A percentile compares a stretch with the other conserved stretches of the same genome.
phyloP scores from a whole-genome alignment of 2,888 invertebrate genomes.

The Tromatobia lineatoria region DNA sequence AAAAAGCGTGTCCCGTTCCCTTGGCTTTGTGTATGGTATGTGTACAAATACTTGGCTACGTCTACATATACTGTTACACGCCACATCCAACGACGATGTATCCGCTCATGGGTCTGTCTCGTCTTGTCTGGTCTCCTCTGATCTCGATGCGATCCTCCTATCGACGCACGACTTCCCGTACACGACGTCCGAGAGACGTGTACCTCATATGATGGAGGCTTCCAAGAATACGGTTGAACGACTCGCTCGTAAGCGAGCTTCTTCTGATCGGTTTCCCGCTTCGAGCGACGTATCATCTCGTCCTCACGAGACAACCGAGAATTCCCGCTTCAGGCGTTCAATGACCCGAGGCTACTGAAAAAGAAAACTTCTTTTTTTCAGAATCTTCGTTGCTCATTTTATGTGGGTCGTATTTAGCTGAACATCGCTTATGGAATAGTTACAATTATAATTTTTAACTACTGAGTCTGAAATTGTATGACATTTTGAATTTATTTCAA shows the following conservation, averaged over 20 bases:
- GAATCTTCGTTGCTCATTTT: neutral
- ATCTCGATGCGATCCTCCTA: slow-evolving; percentile 31
- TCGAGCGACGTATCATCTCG: slow-evolving; percentile 21
- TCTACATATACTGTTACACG: slow-evolving; percentile 3
- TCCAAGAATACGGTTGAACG: slow-evolving; percentile 60
- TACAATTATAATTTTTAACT: neutral
- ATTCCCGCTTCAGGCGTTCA: slow-evolving; percentile 47
- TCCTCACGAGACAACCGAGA: slow-evolving; percentile 43
- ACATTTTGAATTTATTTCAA: neutral
- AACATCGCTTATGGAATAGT: neutral
- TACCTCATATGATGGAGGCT: slow-evolving; percentile 47
- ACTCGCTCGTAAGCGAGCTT: slow-evolving; percentile 31
- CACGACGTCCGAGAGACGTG: slow-evolving; percentile 26
- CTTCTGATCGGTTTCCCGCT: slow-evolving; percentile 57
- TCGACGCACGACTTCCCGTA: slow-evolving; percentile 31
- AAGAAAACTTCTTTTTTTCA: slow-evolving; percentile 13
- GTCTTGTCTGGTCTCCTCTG: slow-evolving; percentile 11
- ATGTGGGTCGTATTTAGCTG: neutral
- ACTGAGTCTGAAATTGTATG: neutral
- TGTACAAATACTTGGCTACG: neutral
- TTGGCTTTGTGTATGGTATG: slow-evolving; percentile 30
- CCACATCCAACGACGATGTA: neutral
- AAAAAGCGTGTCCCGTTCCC: slow-evolving; percentile 57
- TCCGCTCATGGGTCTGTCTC: slow-evolving; percentile 21
- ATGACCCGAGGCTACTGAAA: slow-evolving; percentile 42